A percentile compares a stretch with the other conserved stretches of the same genome.
These are phyloP conservation scores for Chloropsis hardwickii DNA, from an alignment of 2,113 vertebrate genomes.

Conservation along the genomic window DNA sequence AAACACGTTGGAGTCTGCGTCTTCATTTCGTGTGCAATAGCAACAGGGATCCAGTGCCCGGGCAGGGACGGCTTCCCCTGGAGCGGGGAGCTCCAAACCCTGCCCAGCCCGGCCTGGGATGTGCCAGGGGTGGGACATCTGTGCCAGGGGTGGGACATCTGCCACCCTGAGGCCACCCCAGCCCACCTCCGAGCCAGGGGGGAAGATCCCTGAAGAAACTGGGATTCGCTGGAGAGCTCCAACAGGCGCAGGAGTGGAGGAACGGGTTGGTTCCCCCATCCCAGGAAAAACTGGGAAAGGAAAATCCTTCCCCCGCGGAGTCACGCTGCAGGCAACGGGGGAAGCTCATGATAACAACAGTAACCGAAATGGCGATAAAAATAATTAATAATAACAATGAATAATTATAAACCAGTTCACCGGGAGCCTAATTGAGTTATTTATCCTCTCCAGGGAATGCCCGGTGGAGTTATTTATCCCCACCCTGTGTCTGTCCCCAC, in stretches of 20 bases:
- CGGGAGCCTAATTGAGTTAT: not conserved
- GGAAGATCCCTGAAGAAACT: not conserved
- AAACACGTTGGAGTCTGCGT: no score
- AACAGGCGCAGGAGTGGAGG: accelerated
- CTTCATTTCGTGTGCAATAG: no score
- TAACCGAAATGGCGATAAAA: not conserved
- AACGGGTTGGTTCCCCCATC: not conserved
- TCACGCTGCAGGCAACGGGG: not conserved
- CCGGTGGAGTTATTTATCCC: not conserved
- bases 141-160: no score
- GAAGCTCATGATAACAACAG: not conserved
- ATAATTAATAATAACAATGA: not conserved
- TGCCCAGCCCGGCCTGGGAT: no score
- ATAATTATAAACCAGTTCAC: not conserved
- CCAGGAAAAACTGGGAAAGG: not conserved
- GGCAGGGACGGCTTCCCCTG: not conserved
- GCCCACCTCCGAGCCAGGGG: accelerated
- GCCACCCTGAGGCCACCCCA: accelerated
- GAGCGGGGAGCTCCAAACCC: not conserved
- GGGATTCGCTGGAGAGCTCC: not conserved
- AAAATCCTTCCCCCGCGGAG: not conserved
- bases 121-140: no score
- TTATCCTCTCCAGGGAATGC: not conserved
- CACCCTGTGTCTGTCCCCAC: not conserved
- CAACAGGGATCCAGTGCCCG: not conserved